Evolutionary conservation across 1,140 invertebrate species (phyloP), one percentile per base, ranked within the genome.

Genomic region (Sesamia nonagrioides): DNA sequence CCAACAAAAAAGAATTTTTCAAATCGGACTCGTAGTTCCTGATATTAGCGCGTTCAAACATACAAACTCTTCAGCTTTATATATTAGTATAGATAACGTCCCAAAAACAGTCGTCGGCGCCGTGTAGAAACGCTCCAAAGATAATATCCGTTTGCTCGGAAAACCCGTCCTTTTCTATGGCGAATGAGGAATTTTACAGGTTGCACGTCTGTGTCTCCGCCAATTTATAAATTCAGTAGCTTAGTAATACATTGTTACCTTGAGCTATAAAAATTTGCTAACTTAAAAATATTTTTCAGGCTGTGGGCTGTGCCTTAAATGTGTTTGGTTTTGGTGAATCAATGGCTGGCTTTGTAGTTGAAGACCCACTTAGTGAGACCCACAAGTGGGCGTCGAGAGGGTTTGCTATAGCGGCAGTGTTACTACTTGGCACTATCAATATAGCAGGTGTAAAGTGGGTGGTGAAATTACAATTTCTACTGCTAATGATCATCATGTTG

Each of bases 271-370:
- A 1, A 27, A 27, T 54, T 35, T 52, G 54, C 3, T 17, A 17
- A n/a, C 8, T 61, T 17, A 17, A 17, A 6, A 37, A n/a, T 7
- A 15, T 37, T 76, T 78, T 88, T 40, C 88, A 99, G 98, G 98
- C 98, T 79, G 98, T 99, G 0, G 98, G 98, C 81, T 99, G 98
- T 95, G 98, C 98, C 9, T 95, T 99, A 52, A 99, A 99, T 95
- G 98, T 99, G 11, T 96, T 98, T 92, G 99, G 99, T 86, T 99
- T 99, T 95, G 99, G 98, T 66, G 99, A 99, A 95, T 98, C 98
- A 1, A 98, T 99, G 96, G 97, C 98, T 17, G 97, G 96, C 66
- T 93, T 99, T 13, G 96, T 99, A 17, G 96, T 66, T 54, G 60
- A 66, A 40, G 74, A 77, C 40, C 96, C n/a, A 95, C 76, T 69